A percentile compares a stretch with the other conserved stretches of the same genome.
phyloP scores from a whole-genome alignment of 2,888 invertebrate species.

The Polyploca ridens region DNA sequence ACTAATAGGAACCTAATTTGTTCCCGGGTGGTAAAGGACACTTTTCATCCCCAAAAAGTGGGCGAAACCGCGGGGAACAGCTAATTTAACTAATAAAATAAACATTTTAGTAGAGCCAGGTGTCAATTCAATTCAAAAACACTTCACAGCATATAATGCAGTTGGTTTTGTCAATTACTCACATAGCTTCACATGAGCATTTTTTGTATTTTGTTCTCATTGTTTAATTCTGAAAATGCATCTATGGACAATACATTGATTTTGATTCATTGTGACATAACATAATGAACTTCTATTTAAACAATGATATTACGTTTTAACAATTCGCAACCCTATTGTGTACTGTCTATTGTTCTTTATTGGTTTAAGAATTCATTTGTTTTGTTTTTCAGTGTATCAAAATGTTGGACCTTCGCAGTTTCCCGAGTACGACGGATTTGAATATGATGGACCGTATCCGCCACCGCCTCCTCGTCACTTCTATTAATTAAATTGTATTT shows the following conservation, averaged over 20 bases:
- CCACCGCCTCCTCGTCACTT: constrained; percentile 33
- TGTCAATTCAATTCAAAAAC: background rate
- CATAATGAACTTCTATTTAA: constrained; percentile 20
- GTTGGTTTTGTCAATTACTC: background rate
- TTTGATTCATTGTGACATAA: constrained; percentile 4
- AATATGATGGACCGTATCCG: constrained; percentile 55
- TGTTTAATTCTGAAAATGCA: background rate
- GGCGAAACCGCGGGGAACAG: too few species aligned
- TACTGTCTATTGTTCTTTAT: constrained; percentile 26
- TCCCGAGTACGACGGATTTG: constrained; percentile 68
- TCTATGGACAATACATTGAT: constrained; percentile 5
- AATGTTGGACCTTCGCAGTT: constrained; percentile 55
- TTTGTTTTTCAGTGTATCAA: constrained; percentile 65
- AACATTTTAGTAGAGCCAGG: background rate
- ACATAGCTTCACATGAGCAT: constrained; percentile 7
- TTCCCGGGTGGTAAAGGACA: too few species aligned
- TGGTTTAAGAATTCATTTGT: constrained; percentile 28
- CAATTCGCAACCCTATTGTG: constrained; percentile 48
- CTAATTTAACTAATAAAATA: background rate
- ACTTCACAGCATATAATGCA: background rate
- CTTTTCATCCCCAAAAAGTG: too few species aligned
- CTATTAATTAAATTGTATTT: constrained; percentile 23
- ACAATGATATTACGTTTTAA: constrained; percentile 44
- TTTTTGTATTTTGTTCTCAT: constrained; percentile 14
- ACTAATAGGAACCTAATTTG: too few species aligned